A percentile compares a stretch with the other conserved stretches of the same genome.
Evolutionary conservation across 2,113 vertebrate genomes (phyloP).

Genomic region (Pangasianodon gigas): DNA sequence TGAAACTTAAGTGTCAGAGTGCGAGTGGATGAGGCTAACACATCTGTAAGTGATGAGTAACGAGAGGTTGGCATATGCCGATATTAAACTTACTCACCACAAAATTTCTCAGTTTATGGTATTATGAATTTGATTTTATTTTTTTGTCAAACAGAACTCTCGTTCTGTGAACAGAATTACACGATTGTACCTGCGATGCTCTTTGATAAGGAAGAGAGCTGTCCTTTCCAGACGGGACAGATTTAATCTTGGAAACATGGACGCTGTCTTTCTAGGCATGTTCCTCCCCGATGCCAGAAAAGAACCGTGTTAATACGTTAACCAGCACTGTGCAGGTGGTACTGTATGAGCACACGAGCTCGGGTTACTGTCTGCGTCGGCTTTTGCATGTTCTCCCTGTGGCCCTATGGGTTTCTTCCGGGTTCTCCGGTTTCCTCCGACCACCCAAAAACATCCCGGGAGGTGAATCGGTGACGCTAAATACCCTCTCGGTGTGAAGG

Average conservation of each 20-base stretch:
- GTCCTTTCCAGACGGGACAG: too few species aligned
- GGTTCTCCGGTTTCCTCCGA: neutral
- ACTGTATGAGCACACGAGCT: too few species aligned
- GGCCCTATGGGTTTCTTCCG: neutral
- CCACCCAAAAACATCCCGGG: neutral
- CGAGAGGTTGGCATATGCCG: neutral
- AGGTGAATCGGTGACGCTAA: neutral
- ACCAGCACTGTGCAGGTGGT: too few species aligned
- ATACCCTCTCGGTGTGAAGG: neutral
- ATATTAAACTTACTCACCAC: neutral
- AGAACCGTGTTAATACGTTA: too few species aligned
- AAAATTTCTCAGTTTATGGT: neutral
- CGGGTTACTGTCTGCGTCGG: too few species aligned
- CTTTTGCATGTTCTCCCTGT: neutral
- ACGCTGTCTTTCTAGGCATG: too few species aligned
- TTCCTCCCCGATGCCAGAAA: too few species aligned
- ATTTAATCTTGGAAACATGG: too few species aligned
- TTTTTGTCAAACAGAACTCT: neutral
- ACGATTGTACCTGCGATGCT: too few species aligned
- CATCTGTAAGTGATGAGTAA: neutral
- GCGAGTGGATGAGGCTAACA: neutral
- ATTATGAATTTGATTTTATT: neutral
- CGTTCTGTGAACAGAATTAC: too few species aligned
- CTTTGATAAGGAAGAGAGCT: too few species aligned
- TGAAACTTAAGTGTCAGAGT: neutral